These are phyloP conservation scores for Callitettix versicolor DNA, from an alignment of 1,140 invertebrate genomes.

Conservation along the genomic window DNA sequence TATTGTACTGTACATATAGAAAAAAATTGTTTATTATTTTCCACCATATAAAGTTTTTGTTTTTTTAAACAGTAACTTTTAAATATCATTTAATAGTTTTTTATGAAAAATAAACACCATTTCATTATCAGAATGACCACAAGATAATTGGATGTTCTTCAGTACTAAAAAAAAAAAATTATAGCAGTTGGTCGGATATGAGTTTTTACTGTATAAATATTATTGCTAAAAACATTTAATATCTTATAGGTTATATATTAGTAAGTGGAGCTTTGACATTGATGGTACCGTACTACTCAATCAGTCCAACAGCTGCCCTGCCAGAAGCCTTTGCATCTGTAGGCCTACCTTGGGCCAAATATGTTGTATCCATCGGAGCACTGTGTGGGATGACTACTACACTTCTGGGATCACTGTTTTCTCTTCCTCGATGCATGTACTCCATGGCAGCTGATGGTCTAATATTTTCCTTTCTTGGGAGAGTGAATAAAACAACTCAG, in stretches of 20 bases:
- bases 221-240: too few relatives aligned
- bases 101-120: too few relatives aligned
- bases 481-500: slow-evolving; percentile 62
- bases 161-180: too few relatives aligned
- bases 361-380: slow-evolving; percentile 76
- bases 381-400: slow-evolving; percentile 84
- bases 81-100: too few relatives aligned
- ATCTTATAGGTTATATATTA: slow-evolving; percentile 53
- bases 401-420: slow-evolving; percentile 72
- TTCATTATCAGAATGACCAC: too few relatives aligned
- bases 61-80: too few relatives aligned
- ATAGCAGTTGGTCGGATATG: too few relatives aligned
- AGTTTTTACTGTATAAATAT: too few relatives aligned
- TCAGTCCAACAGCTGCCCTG: slow-evolving; percentile 60
- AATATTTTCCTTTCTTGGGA: slow-evolving; percentile 67
- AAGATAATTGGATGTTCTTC: too few relatives aligned
- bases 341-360: slow-evolving; percentile 73
- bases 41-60: too few relatives aligned
- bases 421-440: slow-evolving; percentile 73
- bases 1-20: too few relatives aligned
- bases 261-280: slow-evolving; percentile 72
- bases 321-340: slow-evolving; percentile 70
- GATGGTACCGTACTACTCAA: slow-evolving; percentile 65
- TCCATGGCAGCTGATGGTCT: slow-evolving; percentile 83
- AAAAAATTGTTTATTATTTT: too few relatives aligned